Base-by-base conservation (phyloP, 2,888 invertebrate species). In the Caenorhabditis macrosperma region DNA sequence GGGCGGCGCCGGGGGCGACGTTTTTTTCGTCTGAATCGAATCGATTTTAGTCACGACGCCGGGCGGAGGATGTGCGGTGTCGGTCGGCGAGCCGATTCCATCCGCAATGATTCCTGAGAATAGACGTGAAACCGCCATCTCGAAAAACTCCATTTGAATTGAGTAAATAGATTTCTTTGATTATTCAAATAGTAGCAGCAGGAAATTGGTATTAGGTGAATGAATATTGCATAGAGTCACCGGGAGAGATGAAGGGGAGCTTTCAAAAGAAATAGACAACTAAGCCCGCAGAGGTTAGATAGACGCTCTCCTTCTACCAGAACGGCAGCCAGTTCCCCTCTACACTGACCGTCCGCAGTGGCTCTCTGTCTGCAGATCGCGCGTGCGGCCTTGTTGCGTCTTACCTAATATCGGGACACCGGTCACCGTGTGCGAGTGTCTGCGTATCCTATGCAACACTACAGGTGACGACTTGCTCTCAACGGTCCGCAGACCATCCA, bases 41-140 rank as follows among this genome's bases (percentile, higher is more conserved):
- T 84, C 84, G 54, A 82, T 64, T 74, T 84, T 84, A 15, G 82
- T 84, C 35, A 84, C 50, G 15, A 84, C 76, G 30, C 84, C 84
- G 6, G 81, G 76, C 33, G 84, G 84, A 52, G 76, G 63, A 57
- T 82, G 76, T 24, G 81, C 82, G 44, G 75, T 66, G 63, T 82
- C 78, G 22, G 74, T 75, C 52, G 82, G 82, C 48, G 82, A 84
- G 48, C 82, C 81, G 64, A 84, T 76, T 26, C 84, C 84, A 66
- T 84, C 81, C 26, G 78, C 54, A 17, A 63, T n/a, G 57, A 71
- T 59, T 48, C 72, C 78, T 64, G 66, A 38, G 63, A 63, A 64
- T 24, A 46, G 41, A 20, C 3, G 9, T 55, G 33, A 20, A 6
- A 55, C 1, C 12, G 35, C 26, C 35, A 5, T 17, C 41, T 55